Conservation (phyloP, 2,113 vertebrate genomes). For the Suncus etruscus region DNA sequence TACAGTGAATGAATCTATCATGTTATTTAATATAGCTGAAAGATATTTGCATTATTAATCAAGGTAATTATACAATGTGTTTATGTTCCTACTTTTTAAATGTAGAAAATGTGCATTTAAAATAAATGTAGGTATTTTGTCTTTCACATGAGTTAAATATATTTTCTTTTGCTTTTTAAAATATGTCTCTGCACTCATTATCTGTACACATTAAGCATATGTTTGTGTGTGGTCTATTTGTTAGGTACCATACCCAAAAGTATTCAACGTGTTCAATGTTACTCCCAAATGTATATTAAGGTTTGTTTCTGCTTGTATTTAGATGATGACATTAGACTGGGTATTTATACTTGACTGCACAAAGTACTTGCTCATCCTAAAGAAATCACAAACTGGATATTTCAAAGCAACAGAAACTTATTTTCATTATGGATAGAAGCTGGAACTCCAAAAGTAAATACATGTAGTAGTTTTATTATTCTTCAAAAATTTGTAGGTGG, state of each 20-base stretch:
- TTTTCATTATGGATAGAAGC: background rate
- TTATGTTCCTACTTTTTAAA: background rate
- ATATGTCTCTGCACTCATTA: conserved; percentile 6
- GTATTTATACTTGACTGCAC: too few relatives aligned
- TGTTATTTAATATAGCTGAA: conserved; percentile 9
- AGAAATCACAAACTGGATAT: too few relatives aligned
- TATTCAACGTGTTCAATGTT: too few relatives aligned
- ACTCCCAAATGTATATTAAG: too few relatives aligned
- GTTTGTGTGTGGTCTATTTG: too few relatives aligned
- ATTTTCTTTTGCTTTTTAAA: background rate
- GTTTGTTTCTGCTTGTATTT: too few relatives aligned
- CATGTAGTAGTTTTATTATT: background rate
- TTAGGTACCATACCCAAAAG: too few relatives aligned
- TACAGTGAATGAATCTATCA: background rate
- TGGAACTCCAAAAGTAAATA: background rate
- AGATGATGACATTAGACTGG: too few relatives aligned
- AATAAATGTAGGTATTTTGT: background rate
- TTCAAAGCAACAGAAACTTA: background rate
- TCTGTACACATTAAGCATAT: background rate
- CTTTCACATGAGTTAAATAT: background rate
- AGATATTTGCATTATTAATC: conserved; percentile 10
- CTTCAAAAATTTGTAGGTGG: background rate
- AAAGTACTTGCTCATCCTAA: too few relatives aligned
- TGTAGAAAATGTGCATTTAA: background rate
- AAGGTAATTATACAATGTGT: background rate